A percentile compares a stretch with the other conserved stretches of the same genome.
Conservation (phyloP, 2,113 vertebrate species). For the Malurus melanocephalus region DNA sequence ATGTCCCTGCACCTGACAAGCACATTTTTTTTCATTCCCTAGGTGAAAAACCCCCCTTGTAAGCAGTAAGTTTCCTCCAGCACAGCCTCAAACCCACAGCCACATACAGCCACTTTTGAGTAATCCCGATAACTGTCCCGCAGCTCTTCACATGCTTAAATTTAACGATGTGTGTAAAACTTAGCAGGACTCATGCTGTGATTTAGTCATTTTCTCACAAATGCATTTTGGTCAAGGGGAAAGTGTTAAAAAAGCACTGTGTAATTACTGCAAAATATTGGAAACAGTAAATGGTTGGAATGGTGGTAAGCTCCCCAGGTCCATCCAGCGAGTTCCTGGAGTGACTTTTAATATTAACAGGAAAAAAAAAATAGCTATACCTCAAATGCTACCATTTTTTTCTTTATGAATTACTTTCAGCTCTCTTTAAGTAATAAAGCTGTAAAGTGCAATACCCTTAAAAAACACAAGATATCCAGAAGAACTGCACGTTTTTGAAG, state of each 20-base stretch:
- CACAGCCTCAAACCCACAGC: not conserved
- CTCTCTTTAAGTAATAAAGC: not conserved
- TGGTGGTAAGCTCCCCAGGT: not conserved
- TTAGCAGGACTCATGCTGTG: not conserved
- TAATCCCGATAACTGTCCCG: accelerated
- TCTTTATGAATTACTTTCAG: not conserved
- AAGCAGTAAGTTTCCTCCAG: not conserved
- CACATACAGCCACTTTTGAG: not conserved
- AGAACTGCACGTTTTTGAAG: accelerated
- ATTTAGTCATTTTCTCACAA: not conserved
- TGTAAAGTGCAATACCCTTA: not conserved
- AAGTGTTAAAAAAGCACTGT: not conserved
- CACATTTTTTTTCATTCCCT: not conserved
- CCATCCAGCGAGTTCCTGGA: not conserved
- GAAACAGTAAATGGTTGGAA: accelerated
- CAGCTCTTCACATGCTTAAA: not conserved
- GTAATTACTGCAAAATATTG: not conserved
- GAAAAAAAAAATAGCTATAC: not conserved
- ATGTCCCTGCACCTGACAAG: not conserved
- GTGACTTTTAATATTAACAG: not conserved
- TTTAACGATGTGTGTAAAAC: not conserved
- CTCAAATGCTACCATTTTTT: not conserved
- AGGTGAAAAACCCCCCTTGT: not conserved
- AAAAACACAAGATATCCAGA: not conserved
- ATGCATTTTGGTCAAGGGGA: not conserved